A percentile compares a stretch with the other conserved stretches of the same genome.
Conservation (phyloP, 2,113 vertebrate genomes). For the Oncorhynchus kisutch region DNA sequence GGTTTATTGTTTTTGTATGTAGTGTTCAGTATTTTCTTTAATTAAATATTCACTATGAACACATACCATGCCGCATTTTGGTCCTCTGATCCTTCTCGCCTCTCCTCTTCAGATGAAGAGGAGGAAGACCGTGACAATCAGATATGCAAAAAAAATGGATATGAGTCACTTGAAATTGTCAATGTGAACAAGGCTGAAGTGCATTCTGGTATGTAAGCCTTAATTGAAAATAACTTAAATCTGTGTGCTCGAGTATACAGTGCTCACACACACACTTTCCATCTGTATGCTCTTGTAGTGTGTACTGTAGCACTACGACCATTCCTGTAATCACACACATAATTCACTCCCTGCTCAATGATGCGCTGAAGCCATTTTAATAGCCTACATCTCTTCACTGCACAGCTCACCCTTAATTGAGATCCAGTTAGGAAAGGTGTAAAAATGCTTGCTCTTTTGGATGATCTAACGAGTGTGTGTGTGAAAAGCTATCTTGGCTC, state of each 20-base stretch:
- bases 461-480: constrained; percentile 16
- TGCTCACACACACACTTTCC: neutral
- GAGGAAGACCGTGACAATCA: too few species aligned
- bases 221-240: constrained; percentile 58
- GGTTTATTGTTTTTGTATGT: too few species aligned
- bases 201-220: constrained; percentile 38
- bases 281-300: constrained; percentile 6
- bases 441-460: constrained; percentile 23
- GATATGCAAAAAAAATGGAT: too few species aligned
- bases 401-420: constrained; percentile 36
- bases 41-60: too few species aligned
- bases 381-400: constrained; percentile 12
- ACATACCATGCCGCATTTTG: too few species aligned
- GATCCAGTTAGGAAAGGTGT: constrained; percentile 31
- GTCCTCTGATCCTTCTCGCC: too few species aligned
- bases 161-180: too few species aligned
- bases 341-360: constrained; percentile 31
- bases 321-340: constrained; percentile 46
- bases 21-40: too few species aligned
- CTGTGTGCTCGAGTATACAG: constrained; percentile 19
- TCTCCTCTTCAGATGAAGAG: too few species aligned
- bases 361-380: constrained; percentile 46
- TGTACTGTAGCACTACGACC: neutral
- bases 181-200: neutral
- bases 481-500: constrained; percentile 8